These are phyloP conservation scores for Diploscapter pachys DNA, from an alignment of 1,140 invertebrate species.

Conservation along the genomic window DNA sequence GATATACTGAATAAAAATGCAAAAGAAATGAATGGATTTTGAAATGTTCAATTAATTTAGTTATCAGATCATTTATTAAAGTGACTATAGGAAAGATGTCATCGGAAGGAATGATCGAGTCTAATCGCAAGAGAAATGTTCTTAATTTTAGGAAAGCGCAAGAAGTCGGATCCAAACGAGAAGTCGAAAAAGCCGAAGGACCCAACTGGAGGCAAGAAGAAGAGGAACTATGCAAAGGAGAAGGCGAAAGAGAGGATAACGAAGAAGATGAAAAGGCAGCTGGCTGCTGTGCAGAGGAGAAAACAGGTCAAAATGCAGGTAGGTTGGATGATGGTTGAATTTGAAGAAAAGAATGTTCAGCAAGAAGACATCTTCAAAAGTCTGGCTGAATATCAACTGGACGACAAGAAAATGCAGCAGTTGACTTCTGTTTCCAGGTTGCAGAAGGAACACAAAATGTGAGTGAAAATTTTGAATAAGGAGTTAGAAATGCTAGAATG, in stretches of 20 bases:
- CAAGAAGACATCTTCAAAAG: slow-evolving; percentile 37
- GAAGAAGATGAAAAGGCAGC: slow-evolving; percentile 25
- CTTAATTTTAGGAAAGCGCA: too few species aligned
- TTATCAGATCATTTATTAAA: too few species aligned
- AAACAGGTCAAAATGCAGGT: slow-evolving; percentile 21
- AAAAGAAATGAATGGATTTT: too few species aligned
- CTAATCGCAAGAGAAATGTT: too few species aligned
- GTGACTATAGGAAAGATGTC: too few species aligned
- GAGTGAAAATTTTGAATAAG: background rate
- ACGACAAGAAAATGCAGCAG: slow-evolving; percentile 19
- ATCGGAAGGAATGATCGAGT: too few species aligned
- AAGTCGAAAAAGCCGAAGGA: background rate
- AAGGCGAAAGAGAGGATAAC: slow-evolving; percentile 21
- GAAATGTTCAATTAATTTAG: too few species aligned
- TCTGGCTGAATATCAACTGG: slow-evolving; percentile 35
- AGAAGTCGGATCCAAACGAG: too few species aligned
- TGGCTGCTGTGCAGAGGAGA: slow-evolving; percentile 22
- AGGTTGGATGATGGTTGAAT: background rate
- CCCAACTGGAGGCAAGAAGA: slow-evolving; percentile 27
- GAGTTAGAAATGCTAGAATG: background rate
- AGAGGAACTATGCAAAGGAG: slow-evolving; percentile 24
- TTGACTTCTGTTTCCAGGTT: slow-evolving; percentile 27
- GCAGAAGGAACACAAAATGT: slow-evolving; percentile 29
- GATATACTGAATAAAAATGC: too few species aligned
- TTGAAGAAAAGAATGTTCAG: slow-evolving; percentile 30